Evolutionary conservation across 2,888 invertebrate species (phyloP), one percentile per base, ranked within the genome.

Genomic region (Osmoderma eremita): DNA sequence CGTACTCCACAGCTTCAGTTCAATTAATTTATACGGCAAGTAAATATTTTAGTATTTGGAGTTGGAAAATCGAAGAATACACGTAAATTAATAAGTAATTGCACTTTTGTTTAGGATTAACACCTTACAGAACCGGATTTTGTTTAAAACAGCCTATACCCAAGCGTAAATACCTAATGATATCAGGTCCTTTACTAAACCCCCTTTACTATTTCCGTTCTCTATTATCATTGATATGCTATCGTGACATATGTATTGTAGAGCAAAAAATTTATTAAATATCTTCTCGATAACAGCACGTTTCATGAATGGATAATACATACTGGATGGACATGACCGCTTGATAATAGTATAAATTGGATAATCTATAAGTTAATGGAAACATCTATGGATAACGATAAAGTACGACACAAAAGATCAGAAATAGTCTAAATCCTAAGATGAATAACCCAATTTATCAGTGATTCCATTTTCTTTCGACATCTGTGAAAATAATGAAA

Each of bases 221-320:
- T 56, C 41, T 61, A 61, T 53, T 66, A 67, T 70, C 76, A 76
- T 72, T 81, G 80, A 80, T 81, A 80, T 80, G 80, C 79, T 80
- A 78, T 78, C 73, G 75, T 78, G 78, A 79, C 76, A 79, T 80
- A 78, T 75, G 75, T 76, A 74, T 68, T 70, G 65, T 69, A 72
- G 67, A 70, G 69, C 56, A 54, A 67, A 63, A 67, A 66, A 68
- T 69, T 54, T 30, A 61, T n/a, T 45, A 18, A 17, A 48, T 18
- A 54, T 41, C 36, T 65, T 69, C 65, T 68, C 51, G 20, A 58
- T 49, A 67, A 66, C 58, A 65, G 53, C 54, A 36, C 15, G 42
- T 63, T 58, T 61, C 41, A 41, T 56, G 56, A 56, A 56, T 22
- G 20, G 41, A 56, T 41, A 13, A 50, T 22, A 50, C 24, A 24